Evolutionary conservation across 1,140 invertebrate species (phyloP).

Genomic region (Caligus rogercresseyi): DNA sequence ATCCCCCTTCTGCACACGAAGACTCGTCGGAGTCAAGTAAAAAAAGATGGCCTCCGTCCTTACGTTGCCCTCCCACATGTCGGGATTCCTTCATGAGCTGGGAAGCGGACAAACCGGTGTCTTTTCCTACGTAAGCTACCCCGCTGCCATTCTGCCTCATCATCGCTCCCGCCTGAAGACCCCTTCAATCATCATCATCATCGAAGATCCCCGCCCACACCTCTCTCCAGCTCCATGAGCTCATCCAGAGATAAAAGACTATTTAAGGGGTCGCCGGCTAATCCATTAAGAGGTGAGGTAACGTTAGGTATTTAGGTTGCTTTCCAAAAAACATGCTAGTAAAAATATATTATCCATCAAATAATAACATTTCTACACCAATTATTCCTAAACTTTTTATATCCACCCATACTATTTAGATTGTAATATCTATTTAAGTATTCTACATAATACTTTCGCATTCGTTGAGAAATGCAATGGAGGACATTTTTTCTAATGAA

Average conservation of each 20-base stretch:
- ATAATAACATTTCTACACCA: too few relatives aligned
- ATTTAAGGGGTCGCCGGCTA: neutral
- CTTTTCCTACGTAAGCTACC: neutral
- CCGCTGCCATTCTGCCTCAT: neutral
- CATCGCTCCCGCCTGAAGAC: neutral
- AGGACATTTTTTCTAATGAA: too few relatives aligned
- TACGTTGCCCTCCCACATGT: slow-evolving; percentile 14
- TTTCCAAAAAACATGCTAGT: too few relatives aligned
- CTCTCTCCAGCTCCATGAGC: neutral
- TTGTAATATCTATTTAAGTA: too few relatives aligned
- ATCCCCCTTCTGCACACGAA: neutral
- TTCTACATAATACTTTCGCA: too few relatives aligned
- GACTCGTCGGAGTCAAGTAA: neutral
- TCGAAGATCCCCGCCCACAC: neutral
- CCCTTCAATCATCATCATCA: neutral
- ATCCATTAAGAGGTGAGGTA: neutral
- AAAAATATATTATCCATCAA: too few relatives aligned
- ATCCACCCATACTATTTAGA: too few relatives aligned
- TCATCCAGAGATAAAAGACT: neutral
- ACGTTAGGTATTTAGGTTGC: too few relatives aligned
- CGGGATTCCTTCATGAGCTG: slow-evolving; percentile 13
- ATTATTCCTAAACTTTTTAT: too few relatives aligned
- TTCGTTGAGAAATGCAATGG: too few relatives aligned
- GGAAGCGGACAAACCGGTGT: neutral
- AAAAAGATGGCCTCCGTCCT: slow-evolving; percentile 3